Percentiles rank a stretch among this genome's conserved stretches.
These are phyloP conservation scores for Platalea minor DNA, from an alignment of 2,797 vertebrate genomes.

Conservation along the genomic window DNA sequence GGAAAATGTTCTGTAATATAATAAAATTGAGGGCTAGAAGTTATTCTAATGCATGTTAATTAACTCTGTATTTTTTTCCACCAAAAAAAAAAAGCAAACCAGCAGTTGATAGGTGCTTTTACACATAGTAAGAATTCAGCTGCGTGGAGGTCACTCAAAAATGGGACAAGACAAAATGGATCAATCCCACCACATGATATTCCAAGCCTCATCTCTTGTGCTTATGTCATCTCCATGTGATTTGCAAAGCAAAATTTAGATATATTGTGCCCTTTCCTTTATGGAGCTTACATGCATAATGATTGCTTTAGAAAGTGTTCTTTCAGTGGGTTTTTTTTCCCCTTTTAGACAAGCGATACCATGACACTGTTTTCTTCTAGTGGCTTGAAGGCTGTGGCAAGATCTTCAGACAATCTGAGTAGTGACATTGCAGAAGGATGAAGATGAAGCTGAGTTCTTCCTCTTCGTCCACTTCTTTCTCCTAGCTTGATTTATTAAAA, in stretches of 20 bases:
- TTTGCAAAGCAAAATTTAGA: background rate
- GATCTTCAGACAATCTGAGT: background rate
- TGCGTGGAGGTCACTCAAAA: background rate
- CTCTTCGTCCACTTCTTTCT: background rate
- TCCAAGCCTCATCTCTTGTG: background rate
- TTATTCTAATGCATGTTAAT: background rate
- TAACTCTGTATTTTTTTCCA: background rate
- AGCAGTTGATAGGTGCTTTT: background rate
- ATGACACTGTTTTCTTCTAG: background rate
- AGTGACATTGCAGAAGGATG: background rate
- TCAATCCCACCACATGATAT: background rate
- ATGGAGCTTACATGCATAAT: background rate
- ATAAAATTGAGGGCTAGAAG: background rate
- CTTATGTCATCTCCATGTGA: background rate
- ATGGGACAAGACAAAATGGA: background rate
- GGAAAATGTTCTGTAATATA: background rate
- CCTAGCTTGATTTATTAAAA: background rate
- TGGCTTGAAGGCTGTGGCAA: background rate
- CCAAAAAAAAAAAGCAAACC: background rate
- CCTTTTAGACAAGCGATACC: background rate
- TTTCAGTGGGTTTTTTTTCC: background rate
- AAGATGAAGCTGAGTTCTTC: background rate
- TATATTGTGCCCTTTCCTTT: background rate
- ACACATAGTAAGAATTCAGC: background rate
- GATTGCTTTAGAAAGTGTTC: background rate